phyloP scores from a whole-genome alignment of 2,113 vertebrate species.

The Pyrgilauda ruficollis region DNA sequence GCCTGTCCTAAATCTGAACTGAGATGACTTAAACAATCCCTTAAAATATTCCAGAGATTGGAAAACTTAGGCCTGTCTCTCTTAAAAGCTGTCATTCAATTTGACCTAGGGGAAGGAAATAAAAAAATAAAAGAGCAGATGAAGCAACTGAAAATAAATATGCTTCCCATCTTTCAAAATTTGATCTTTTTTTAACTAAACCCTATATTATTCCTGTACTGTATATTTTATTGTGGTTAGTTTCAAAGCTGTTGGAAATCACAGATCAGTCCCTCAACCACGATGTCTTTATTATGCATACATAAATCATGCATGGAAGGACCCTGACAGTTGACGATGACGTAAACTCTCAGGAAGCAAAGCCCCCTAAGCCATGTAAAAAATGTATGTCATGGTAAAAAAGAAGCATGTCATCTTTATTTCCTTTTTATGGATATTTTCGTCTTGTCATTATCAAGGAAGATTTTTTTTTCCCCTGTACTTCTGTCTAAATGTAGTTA shows the following conservation, averaged over 20 bases:
- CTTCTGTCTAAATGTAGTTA: constrained; percentile 35
- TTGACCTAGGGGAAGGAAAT: neutral
- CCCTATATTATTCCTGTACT: neutral
- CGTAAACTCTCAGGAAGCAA: constrained; percentile 56
- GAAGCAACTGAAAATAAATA: constrained; percentile 11
- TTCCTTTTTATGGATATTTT: constrained; percentile 44
- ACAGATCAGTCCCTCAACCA: constrained; percentile 26
- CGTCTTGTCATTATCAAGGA: constrained; percentile 35
- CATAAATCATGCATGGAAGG: constrained; percentile 66
- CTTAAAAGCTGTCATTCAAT: neutral
- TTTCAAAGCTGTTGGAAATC: constrained; percentile 56
- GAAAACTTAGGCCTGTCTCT: neutral
- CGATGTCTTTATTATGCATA: constrained; percentile 58
- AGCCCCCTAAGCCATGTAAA: constrained; percentile 62
- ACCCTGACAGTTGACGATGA: constrained; percentile 39
- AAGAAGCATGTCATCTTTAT: constrained; percentile 43
- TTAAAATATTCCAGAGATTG: neutral
- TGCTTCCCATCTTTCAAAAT: neutral
- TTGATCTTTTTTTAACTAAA: constrained; percentile 11
- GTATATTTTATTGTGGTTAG: constrained; percentile 35
- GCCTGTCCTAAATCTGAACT: neutral
- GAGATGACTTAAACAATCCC: neutral
- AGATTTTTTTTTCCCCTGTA: neutral
- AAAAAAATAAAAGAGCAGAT: neutral
- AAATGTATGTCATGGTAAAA: constrained; percentile 35